Evolutionary conservation across 1,140 invertebrate species (phyloP), one percentile per base, ranked within the genome.

Genomic region (Metaphire vulgaris): DNA sequence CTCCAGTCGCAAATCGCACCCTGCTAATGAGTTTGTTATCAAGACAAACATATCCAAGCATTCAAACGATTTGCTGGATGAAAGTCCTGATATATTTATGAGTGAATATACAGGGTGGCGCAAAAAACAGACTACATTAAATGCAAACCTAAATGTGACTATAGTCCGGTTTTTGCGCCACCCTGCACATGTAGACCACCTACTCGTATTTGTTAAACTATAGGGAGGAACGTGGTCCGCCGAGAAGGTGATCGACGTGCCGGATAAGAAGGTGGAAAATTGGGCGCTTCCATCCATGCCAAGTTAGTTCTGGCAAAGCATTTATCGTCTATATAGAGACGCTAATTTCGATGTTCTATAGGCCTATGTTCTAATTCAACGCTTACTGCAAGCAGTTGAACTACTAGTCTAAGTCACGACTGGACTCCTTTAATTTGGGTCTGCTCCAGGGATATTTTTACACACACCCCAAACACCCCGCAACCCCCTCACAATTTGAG

Each of bases 181-280:
- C n/a, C n/a, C n/a, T n/a, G n/a, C n/a, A n/a, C n/a, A n/a, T n/a
- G n/a, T n/a, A n/a, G n/a, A n/a, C n/a, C n/a, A n/a, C n/a, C n/a
- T n/a, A n/a, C n/a, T n/a, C n/a, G n/a, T 34, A 1, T 14, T 33
- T 41, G 30, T 66, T 34, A 31, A 69, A 75, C 74, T 70, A 31
- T 82, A 89, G 33, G 87, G 90, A 72, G 90, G 89, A 15, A 88
- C 86, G 31, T 96, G 92, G 90, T 85, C 81, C 32, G 88, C 90
- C 0, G 90, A 94, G 72, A 92, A 92, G 84, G 93, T 95, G 0
- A 93, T 96, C 64, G 86, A 90, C 76, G 85, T 97, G 67, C 90
- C 90, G 15, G 78, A 86, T 0, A 94, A 95, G 82, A 90, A 91
- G 78, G 92, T 95, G 0, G 87, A 90, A 71, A 90, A 90, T 26